Conservation (phyloP, 2,113 vertebrate species). For the Mustela lutreola region DNA sequence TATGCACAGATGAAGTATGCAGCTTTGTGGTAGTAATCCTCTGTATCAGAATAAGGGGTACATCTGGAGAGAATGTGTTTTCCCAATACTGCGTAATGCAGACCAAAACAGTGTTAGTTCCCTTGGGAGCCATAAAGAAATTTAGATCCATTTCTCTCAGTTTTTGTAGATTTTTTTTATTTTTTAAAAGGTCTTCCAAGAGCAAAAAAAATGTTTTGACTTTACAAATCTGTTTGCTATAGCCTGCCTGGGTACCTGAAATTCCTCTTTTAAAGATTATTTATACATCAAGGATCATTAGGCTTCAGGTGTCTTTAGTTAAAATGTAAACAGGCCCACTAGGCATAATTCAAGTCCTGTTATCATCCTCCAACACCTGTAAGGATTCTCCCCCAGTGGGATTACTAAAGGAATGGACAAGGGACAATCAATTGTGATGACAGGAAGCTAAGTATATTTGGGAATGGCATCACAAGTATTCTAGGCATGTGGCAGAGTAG, state of each 20-base stretch:
- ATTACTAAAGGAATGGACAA: background rate
- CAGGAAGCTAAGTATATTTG: background rate
- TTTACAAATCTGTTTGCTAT: background rate
- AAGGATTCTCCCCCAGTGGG: background rate
- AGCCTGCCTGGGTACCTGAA: background rate
- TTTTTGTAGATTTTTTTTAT: background rate
- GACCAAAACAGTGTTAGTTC: background rate
- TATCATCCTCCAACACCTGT: background rate
- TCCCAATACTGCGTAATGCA: background rate
- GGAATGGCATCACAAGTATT: background rate
- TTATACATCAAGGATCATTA: background rate
- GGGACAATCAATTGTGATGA: background rate
- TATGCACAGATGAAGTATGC: background rate
- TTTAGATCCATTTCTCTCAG: background rate
- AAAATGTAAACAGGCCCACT: background rate
- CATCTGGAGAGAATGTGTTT: background rate
- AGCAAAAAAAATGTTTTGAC: background rate
- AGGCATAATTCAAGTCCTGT: background rate
- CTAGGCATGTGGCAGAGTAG: background rate
- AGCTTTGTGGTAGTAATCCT: background rate
- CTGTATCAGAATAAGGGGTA: background rate
- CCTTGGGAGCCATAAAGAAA: background rate
- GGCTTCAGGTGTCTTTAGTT: background rate
- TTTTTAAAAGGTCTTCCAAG: background rate
- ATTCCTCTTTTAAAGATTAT: background rate